phyloP scores from a whole-genome alignment of 2,113 vertebrate genomes.

The Macrotis lagotis region DNA sequence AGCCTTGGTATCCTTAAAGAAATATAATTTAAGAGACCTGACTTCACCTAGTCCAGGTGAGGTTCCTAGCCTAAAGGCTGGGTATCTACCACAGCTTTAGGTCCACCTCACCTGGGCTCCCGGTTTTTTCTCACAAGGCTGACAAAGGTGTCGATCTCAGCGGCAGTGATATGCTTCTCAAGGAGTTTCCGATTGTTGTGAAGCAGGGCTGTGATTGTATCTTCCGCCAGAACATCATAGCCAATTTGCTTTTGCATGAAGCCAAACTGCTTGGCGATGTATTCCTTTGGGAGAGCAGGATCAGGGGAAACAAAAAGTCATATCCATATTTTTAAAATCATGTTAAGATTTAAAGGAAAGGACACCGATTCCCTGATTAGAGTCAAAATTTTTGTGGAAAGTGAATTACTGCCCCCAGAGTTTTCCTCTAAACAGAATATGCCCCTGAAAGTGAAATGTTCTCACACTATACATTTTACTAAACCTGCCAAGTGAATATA shows the following conservation, averaged over 20 bases:
- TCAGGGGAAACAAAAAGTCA: not conserved
- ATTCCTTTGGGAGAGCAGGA: conserved; percentile 86
- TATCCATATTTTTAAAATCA: rapidly evolving
- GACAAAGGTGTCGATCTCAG: conserved; percentile 98
- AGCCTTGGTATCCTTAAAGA: not conserved
- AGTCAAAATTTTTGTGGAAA: not conserved
- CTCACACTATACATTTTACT: not conserved
- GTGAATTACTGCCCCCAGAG: not conserved
- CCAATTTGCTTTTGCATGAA: conserved; percentile 99
- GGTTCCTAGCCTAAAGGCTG: not conserved
- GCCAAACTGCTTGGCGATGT: conserved; percentile 99
- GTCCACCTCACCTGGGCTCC: conserved; percentile 91
- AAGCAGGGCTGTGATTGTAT: conserved; percentile 97
- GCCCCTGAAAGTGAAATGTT: not conserved
- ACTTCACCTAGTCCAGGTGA: not conserved
- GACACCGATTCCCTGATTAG: not conserved
- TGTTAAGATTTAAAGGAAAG: too few relatives aligned
- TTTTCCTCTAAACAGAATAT: not conserved
- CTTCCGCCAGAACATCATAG: conserved; percentile 97
- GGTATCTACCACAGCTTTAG: rapidly evolving
- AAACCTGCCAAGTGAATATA: not conserved
- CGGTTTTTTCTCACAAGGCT: conserved; percentile 97
- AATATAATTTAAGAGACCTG: not conserved
- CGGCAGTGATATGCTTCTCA: conserved; percentile 98
- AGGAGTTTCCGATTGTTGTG: conserved; percentile 98